These are phyloP conservation scores for Trialeurodes vaporariorum DNA, from an alignment of 1,140 invertebrate species.

Conservation along the genomic window DNA sequence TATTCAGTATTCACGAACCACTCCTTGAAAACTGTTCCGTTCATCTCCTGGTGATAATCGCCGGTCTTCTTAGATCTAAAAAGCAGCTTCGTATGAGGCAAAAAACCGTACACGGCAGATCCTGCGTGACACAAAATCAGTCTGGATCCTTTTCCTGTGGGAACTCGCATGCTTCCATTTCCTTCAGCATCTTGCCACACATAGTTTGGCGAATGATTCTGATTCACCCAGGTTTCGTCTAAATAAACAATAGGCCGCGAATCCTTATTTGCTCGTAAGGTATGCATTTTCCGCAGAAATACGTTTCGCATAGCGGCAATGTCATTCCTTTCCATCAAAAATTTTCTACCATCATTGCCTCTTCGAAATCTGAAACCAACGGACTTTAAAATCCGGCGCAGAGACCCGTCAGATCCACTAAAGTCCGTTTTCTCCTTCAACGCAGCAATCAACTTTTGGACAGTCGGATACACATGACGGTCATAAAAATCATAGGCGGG, in stretches of 20 bases:
- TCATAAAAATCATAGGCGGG: conserved; percentile 9
- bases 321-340: conserved; percentile 9
- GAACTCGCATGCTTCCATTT: background rate
- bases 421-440: conserved; percentile 3
- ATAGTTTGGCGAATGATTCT: background rate
- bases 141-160: background rate
- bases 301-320: conserved; percentile 9
- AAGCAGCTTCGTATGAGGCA: conserved; percentile 3
- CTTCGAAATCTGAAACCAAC: background rate
- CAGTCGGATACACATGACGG: background rate
- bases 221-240: background rate
- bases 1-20: conserved; percentile 1
- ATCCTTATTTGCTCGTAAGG: conserved; percentile 3
- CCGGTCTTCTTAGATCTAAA: conserved; percentile 2
- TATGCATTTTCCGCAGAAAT: conserved; percentile 10
- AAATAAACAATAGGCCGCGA: conserved; percentile 9
- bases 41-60: conserved; percentile 12
- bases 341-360: conserved; percentile 8
- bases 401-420: conserved; percentile 1
- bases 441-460: background rate
- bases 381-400: background rate
- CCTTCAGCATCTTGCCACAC: background rate
- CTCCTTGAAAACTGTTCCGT: conserved; percentile 5
- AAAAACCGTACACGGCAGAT: background rate
- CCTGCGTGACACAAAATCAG: background rate